Evolutionary conservation across 1,140 invertebrate species (phyloP).

Genomic region (Drosophila rhopaloa): DNA sequence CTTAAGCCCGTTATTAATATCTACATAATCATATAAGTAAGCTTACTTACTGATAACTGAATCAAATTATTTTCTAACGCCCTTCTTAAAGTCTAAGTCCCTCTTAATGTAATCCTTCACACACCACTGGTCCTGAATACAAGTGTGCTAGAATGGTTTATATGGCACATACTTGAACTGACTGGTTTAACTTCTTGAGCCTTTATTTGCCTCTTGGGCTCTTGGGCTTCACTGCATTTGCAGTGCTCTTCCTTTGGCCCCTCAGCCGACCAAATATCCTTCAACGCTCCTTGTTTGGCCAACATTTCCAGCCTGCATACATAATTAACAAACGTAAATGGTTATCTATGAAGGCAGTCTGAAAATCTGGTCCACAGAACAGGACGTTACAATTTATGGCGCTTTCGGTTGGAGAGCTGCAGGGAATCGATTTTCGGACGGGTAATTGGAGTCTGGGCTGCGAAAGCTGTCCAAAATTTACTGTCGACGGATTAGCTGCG

Average conservation of each 20-base stretch:
- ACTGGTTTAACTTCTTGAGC: constrained; percentile 45
- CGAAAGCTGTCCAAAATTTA: constrained; percentile 19
- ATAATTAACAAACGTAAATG: constrained; percentile 39
- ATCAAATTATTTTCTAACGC: too few species aligned
- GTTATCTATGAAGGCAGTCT: constrained; percentile 20
- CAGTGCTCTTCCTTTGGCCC: constrained; percentile 12
- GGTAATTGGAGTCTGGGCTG: constrained; percentile 1
- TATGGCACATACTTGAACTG: constrained; percentile 47
- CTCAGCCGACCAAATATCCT: constrained; percentile 3
- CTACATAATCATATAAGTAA: too few species aligned
- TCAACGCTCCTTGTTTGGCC: constrained; percentile 9
- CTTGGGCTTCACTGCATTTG: constrained; percentile 29
- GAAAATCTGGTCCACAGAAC: constrained; percentile 15
- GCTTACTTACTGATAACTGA: neutral
- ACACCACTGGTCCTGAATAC: constrained; percentile 2
- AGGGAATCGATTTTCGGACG: constrained; percentile 31
- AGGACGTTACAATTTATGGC: constrained; percentile 15
- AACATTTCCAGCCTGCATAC: constrained; percentile 29
- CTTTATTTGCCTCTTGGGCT: constrained; percentile 43
- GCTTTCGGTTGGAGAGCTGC: constrained; percentile 16
- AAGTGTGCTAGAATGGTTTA: constrained; percentile 38
- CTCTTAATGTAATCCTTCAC: neutral
- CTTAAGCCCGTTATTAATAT: too few species aligned
- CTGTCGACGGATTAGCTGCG: constrained; percentile 21
- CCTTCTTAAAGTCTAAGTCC: neutral